Evolutionary conservation across 2,888 invertebrate species (phyloP), one percentile per base, ranked within the genome.

Genomic region (Drosophila quinaria): DNA sequence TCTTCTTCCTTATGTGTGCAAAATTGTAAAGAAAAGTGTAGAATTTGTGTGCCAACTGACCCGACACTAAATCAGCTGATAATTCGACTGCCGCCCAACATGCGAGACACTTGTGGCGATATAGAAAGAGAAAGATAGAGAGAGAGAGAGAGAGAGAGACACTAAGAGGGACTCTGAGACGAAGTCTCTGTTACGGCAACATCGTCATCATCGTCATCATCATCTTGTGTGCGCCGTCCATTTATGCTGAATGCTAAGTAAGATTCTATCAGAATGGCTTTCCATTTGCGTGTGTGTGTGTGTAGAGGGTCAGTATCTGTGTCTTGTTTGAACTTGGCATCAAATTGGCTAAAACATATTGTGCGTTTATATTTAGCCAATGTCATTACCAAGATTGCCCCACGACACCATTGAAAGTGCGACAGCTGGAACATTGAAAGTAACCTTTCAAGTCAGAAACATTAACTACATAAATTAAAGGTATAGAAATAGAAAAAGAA

Each of bases 31-130:
- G 85, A 81, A 86, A 87, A 89, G 78, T 83, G 74, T 85, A 78
- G 86, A 85, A 79, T 87, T 80, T 78, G 78, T 80, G 70, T 78
- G 81, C 70, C 85, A 87, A 87, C 75, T 84, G 89, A 87, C 81
- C 84, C 84, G 69, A 64, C 89, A 86, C 80, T 80, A 84, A 89
- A 83, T 84, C 87, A 89, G 84, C 87, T 89, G 89, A 83, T 87
- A 89, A 78, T 89, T 83, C 73, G 54, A 63, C 55, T 37, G 58
- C 55, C 71, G 39, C 50, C 50, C 56, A 56, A 55, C 60, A 51
- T 44, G 46, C 71, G 37, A 72, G 60, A 29, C 37, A 37, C 44
- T 44, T 55, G 37, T 17, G 31, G n/a, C 37, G 25, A 10, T 10
- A 50, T 22, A 59, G 54, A 31, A 5, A 10, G 29, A 59, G n/a